Conservation (phyloP, 2,888 invertebrate genomes). For the Folsomia candida region DNA sequence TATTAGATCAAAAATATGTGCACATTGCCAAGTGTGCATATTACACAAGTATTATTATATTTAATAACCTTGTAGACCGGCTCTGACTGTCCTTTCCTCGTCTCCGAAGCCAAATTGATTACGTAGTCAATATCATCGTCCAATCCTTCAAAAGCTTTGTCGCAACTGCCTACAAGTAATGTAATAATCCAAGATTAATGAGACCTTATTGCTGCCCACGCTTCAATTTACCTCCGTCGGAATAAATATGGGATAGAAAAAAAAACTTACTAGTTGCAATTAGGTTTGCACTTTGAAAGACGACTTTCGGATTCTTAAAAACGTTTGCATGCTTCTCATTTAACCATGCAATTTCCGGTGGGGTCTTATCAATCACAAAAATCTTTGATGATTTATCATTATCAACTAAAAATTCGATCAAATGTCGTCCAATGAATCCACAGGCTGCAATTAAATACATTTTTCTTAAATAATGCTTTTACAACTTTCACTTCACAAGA, state of each 20-base stretch:
- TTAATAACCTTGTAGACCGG: slow-evolving; percentile 86
- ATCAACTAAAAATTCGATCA: slow-evolving; percentile 74
- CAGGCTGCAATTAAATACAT: slow-evolving; percentile 66
- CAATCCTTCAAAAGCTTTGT: slow-evolving; percentile 68
- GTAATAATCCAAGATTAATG: neutral
- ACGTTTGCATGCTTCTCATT: slow-evolving; percentile 69
- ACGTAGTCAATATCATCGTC: slow-evolving; percentile 68
- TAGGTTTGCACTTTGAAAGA: slow-evolving; percentile 87
- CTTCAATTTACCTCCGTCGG: too few relatives aligned
- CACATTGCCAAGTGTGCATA: too few relatives aligned
- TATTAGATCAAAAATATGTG: too few relatives aligned
- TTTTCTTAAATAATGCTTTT: neutral
- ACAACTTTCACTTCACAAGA: neutral
- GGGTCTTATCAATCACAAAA: slow-evolving; percentile 86
- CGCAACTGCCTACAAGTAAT: slow-evolving; percentile 63
- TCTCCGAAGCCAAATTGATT: slow-evolving; percentile 88
- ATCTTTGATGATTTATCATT: slow-evolving; percentile 69
- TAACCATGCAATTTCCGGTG: slow-evolving; percentile 88
- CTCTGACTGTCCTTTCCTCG: slow-evolving; percentile 81
- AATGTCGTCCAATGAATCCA: slow-evolving; percentile 88
- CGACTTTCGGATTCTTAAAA: slow-evolving; percentile 73
- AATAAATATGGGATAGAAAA: too few relatives aligned
- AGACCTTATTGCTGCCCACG: neutral
- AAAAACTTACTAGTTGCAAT: slow-evolving; percentile 77
- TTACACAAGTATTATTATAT: too few relatives aligned